Percentiles rank a stretch among this genome's conserved stretches.
Conservation (phyloP, 2,888 invertebrate genomes). For the Drosophila rellima region DNA sequence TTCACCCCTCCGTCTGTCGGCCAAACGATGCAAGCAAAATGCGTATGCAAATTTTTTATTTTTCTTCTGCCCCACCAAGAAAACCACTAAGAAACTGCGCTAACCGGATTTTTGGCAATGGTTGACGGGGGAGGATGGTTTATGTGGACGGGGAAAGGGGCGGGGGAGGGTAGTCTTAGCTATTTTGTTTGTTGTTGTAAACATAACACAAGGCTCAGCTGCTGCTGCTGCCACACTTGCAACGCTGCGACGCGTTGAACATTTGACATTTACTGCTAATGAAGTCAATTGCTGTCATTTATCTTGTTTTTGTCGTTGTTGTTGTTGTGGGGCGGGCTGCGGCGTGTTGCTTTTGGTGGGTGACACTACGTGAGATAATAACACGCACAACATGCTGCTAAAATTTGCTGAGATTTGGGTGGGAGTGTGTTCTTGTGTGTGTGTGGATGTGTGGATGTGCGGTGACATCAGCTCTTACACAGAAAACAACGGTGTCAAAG, state of each 20-base stretch:
- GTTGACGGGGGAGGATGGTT: constrained; percentile 21
- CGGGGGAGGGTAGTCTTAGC: constrained; percentile 3
- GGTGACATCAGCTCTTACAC: too few relatives aligned
- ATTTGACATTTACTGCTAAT: constrained; percentile 83
- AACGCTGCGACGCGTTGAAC: constrained; percentile 33
- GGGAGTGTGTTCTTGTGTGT: neutral
- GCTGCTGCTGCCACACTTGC: constrained; percentile 35
- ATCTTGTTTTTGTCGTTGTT: constrained; percentile 60
- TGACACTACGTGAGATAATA: constrained; percentile 22
- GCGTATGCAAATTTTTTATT: constrained; percentile 82
- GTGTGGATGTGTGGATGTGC: neutral
- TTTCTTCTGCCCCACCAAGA: constrained; percentile 26
- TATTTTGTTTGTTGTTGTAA: constrained; percentile 64
- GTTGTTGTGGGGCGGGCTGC: constrained; percentile 17
- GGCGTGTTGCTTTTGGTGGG: constrained; percentile 8
- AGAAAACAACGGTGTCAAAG: too few relatives aligned
- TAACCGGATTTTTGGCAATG: constrained; percentile 56
- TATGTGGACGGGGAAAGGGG: neutral
- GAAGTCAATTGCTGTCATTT: constrained; percentile 85
- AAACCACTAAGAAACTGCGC: constrained; percentile 38
- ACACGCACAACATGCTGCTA: constrained; percentile 37
- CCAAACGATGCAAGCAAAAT: constrained; percentile 83
- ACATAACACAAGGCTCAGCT: constrained; percentile 59
- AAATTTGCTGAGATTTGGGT: constrained; percentile 30
- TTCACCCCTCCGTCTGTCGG: constrained; percentile 37